Conservation (phyloP, 2,113 vertebrate genomes). For the Cebidichthys violaceus region DNA sequence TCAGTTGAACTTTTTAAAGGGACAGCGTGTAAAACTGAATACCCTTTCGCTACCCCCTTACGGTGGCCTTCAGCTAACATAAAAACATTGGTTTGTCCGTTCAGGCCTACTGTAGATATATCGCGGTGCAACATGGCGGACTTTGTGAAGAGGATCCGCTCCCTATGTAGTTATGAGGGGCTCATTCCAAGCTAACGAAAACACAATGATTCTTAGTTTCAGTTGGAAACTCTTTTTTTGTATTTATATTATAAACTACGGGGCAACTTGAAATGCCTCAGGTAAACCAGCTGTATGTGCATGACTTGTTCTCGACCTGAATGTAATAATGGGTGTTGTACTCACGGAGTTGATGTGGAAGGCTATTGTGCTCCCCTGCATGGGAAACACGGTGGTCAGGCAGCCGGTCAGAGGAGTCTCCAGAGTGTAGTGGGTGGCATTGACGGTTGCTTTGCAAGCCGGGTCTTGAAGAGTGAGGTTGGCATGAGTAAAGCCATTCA, state of each 20-base stretch:
- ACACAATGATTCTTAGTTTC: neutral
- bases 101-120: too few relatives aligned
- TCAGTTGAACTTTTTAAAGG: too few relatives aligned
- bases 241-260: neutral
- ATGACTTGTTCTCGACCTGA: neutral
- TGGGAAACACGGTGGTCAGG: conserved; percentile 78
- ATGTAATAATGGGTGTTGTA: conserved; percentile 37
- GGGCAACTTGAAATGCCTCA: neutral
- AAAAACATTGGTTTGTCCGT: too few relatives aligned
- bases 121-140: too few relatives aligned
- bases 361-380: conserved; percentile 71
- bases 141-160: neutral
- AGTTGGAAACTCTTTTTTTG: neutral
- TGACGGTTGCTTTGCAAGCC: conserved; percentile 90
- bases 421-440: conserved; percentile 93
- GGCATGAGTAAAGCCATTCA: conserved; percentile 82
- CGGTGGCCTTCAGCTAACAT: too few relatives aligned
- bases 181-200: too few relatives aligned
- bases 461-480: conserved; percentile 92
- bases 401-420: conserved; percentile 89
- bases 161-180: neutral
- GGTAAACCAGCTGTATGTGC: neutral
- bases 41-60: too few relatives aligned
- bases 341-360: conserved; percentile 94
- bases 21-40: too few relatives aligned